phyloP scores from a whole-genome alignment of 1,140 invertebrate species.

The Patella vulgata region DNA sequence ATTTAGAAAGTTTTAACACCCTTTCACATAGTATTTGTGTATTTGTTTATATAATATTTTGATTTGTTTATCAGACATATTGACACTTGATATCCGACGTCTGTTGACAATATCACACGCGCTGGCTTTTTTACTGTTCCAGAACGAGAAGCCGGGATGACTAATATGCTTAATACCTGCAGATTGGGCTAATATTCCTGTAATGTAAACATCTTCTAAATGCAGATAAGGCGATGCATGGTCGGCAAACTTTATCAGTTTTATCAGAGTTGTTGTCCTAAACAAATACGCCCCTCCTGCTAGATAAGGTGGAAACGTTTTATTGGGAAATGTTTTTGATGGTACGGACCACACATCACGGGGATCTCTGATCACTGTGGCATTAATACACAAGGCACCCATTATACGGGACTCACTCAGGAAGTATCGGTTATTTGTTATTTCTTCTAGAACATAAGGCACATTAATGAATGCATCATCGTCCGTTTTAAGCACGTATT shows the following conservation, averaged over 20 bases:
- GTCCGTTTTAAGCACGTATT: slow-evolving; percentile 69
- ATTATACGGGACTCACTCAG: slow-evolving; percentile 17
- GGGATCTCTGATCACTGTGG: slow-evolving; percentile 34
- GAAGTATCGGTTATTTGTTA: slow-evolving; percentile 23
- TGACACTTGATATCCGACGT: slow-evolving; percentile 15
- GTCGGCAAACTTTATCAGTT: slow-evolving; percentile 39
- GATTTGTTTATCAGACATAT: slow-evolving; percentile 23
- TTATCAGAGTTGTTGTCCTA: slow-evolving; percentile 30
- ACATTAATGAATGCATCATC: slow-evolving; percentile 71
- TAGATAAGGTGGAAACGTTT: slow-evolving; percentile 52
- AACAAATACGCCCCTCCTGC: slow-evolving; percentile 58
- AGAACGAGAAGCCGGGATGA: slow-evolving; percentile 27
- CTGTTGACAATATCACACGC: slow-evolving; percentile 21
- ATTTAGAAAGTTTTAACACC: too few relatives aligned
- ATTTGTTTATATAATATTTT: too few relatives aligned
- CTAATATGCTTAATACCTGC: slow-evolving; percentile 32
- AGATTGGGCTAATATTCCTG: slow-evolving; percentile 60
- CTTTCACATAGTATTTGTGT: too few relatives aligned
- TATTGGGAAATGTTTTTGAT: slow-evolving; percentile 43
- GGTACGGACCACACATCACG: slow-evolving; percentile 53
- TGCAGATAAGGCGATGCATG: slow-evolving; percentile 46
- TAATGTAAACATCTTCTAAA: slow-evolving; percentile 68
- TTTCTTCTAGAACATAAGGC: slow-evolving; percentile 38
- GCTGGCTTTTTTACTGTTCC: slow-evolving; percentile 14
- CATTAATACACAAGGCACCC: slow-evolving; percentile 34